Evolutionary conservation across 64 coral and sea anemone genomes (phyloP).

Genomic region (Exaiptasia diaphana): DNA sequence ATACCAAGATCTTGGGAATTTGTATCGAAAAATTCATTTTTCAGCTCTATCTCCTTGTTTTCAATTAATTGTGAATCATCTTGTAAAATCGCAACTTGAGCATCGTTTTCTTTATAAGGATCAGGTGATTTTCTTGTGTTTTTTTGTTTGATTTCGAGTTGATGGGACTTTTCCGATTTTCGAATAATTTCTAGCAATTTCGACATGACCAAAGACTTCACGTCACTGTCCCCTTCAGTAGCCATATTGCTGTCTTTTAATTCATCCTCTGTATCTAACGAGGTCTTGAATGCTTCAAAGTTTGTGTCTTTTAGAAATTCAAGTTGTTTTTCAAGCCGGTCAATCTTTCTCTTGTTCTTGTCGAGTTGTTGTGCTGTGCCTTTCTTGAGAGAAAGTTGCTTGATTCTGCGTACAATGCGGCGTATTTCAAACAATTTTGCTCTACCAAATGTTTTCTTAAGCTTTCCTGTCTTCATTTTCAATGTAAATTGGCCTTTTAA

Average conservation of each 20-base stretch:
- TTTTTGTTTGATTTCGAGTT: neutral
- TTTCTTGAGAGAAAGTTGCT: slow-evolving; percentile 50
- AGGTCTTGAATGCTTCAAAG: slow-evolving; percentile 11
- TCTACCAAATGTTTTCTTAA: slow-evolving; percentile 9
- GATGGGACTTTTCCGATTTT: neutral
- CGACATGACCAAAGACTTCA: neutral
- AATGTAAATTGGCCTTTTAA: too few species aligned
- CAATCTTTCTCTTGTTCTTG: slow-evolving; percentile 61
- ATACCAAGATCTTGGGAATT: too few species aligned
- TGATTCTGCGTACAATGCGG: slow-evolving; percentile 46
- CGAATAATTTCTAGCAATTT: neutral
- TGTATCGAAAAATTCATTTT: too few species aligned
- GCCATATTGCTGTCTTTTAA: neutral
- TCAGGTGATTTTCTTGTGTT: neutral
- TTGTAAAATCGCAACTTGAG: too few species aligned
- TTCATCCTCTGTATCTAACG: neutral
- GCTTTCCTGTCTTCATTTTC: neutral
- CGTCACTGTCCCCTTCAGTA: neutral
- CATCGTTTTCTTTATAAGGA: neutral
- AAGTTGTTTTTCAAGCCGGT: slow-evolving; percentile 49
- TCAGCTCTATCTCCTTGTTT: too few species aligned
- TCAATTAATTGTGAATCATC: too few species aligned
- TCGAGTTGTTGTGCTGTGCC: slow-evolving; percentile 39
- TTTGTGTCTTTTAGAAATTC: slow-evolving; percentile 50
- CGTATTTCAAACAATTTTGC: slow-evolving; percentile 65